Base-by-base conservation (phyloP, 2,113 vertebrate genomes). In the Grammomys dolichurus region DNA sequence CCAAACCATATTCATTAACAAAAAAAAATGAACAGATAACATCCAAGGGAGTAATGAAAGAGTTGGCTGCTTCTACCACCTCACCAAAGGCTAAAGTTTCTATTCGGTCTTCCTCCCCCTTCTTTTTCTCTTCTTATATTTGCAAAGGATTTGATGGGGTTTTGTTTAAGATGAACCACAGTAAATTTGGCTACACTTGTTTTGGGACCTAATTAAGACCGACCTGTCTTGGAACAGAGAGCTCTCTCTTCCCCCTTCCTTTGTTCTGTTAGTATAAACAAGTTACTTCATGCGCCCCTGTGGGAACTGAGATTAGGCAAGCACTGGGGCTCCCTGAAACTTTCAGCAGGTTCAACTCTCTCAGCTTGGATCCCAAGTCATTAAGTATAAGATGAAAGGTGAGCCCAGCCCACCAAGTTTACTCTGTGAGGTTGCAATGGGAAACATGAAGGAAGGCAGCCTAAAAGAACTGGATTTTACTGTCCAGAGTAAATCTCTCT, bases 201-300 rank as follows among this genome's bases (percentile, higher is more conserved):
- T 96, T 63, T 43, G 90, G 78, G 80, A 97, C 96, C 93, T 63
- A 90, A 96, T 98, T 97, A 95, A 92, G 94, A 93, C 67, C 75
- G 80, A 94, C 90, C 96, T 91, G 60, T 93, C 43, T 87, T 48
- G 28, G 77, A 48, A 89, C 96, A 92, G 70, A 96, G 97, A 91
- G 19, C 10, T 24, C 58, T 93, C 92, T 94, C 33, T 63, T 63
- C 96, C 81, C 75, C 95, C 95, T 36, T 70, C 70, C 97, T 98
- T 97, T 98, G 97, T 98, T 97, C 96, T 96, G 56, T 13, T 89
- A 97, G 96, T 90, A 17, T 48, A 75, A 98, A 98, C 98, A 98
- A 98, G 97, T 97, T 98, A 92, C 96, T 96, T 96, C 93, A 94
- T 63, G 96, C 96, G 90, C 96, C 98, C 96, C 95, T 95, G 94